Evolutionary conservation across 2,113 vertebrate species (phyloP), one percentile per base, ranked within the genome.

Genomic region (Cololabis saira): DNA sequence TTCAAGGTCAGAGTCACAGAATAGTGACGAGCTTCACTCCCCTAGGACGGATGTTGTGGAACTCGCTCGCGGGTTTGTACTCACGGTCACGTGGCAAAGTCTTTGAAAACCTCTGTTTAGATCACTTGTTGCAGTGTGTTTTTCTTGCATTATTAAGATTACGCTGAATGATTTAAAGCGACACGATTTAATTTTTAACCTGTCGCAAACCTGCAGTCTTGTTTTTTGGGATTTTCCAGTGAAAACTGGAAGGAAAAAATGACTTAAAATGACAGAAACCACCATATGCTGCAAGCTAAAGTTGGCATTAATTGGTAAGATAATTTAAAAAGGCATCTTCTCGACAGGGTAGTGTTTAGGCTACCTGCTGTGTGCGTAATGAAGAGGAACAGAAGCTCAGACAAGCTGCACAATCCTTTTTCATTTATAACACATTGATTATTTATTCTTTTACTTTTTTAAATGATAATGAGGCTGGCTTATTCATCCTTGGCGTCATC

Each of bases 1-100:
- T 43, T 50, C 9, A 4, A 50, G 58, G 43, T 74, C 59, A 71
- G 6, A 12, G 18, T 12, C 51, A 51, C 30, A 60, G 44, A 66
- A 52, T 74, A 83, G 58, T 79, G 68, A 60, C 71, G 59, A 74
- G 13, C 50, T 15, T 12, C 18, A 10, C 12, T 61, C 33, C 21
- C 69, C 55, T 12, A 52, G 59, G 12, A 76, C 27, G 37, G 54
- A 45, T 33, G 40, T 62, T 43, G 13, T 70, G 47, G 50, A 58
- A 64, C 3, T 64, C 10, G 3, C 55, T 24, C 12, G 0, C 7
- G 30, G 11, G 58, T 41, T 14, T n/a, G 7, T 16, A 59, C 7
- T 27, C 2, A 9, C 1, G 17, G 37, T 62, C 67, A 4, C 6
- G 3, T 9, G n/a, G 19, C 0, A 10, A 17, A 40, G 9, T 2